phyloP scores from a whole-genome alignment of 1,140 invertebrate species.

The Drosophila santomea region DNA sequence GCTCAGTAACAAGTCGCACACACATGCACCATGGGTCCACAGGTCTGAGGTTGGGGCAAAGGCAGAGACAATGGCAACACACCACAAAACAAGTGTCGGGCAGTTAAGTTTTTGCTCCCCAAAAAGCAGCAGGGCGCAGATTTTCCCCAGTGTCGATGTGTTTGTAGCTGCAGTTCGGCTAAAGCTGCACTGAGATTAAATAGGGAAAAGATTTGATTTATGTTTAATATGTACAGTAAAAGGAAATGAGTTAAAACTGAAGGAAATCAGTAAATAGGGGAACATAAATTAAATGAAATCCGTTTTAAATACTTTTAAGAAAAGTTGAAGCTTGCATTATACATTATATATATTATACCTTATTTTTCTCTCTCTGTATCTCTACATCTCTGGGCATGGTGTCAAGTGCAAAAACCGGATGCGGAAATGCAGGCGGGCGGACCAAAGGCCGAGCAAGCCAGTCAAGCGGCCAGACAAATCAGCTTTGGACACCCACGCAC shows the following conservation, averaged over 20 bases:
- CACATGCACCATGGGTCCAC: conserved; percentile 10
- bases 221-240: too few species aligned
- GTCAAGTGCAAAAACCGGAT: conserved; percentile 81
- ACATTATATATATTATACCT: too few species aligned
- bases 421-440: conserved; percentile 73
- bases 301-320: too few species aligned
- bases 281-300: too few species aligned
- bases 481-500: conserved; percentile 62
- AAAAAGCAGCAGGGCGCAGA: conserved; percentile 35
- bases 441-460: conserved; percentile 58
- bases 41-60: too few species aligned
- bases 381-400: conserved; percentile 51
- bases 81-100: conserved; percentile 80
- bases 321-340: too few species aligned
- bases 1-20: conserved; percentile 65
- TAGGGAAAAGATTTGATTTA: neutral
- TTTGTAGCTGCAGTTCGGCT: conserved; percentile 23
- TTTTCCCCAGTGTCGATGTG: conserved; percentile 18
- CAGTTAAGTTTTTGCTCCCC: conserved; percentile 75
- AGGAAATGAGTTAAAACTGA: too few species aligned
- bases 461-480: conserved; percentile 80
- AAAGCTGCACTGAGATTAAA: neutral
- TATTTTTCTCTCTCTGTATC: neutral
- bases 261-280: too few species aligned
- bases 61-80: conserved; percentile 67